Evolutionary conservation across 2,113 vertebrate genomes (phyloP), one percentile per base, ranked within the genome.

Genomic region (Odontesthes bonariensis): DNA sequence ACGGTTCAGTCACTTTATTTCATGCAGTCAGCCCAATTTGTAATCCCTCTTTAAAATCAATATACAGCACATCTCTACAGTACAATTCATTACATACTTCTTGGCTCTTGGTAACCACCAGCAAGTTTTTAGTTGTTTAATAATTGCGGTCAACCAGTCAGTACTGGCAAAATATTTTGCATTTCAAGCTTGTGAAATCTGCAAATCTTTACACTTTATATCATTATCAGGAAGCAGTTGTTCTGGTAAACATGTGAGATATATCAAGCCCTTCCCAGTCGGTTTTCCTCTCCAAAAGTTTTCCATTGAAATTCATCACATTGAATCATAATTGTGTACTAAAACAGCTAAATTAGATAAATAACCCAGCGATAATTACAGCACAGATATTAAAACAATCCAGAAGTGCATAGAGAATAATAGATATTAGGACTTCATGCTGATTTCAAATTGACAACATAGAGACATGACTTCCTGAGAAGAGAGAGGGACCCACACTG

Each of bases 401-500:
- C 22, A 27, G 16, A 67, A 67, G 40, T 4, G 3, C 20, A 0
- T 27, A 13, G 51, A 54, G 53, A 27, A 13, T 54, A 19, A 35
- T 53, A 42, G n/a, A 33, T 3, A 47, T n/a, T 33, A 31, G 16
- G 44, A 57, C 38, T 69, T 69, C 23, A 47, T 9, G 8, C 40
- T 33, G 19, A 69, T 46, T 57, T 69, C 31, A 56, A 13, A 33
- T 4, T 46, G 40, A 69, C 19, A 69, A 20, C 1, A 13, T 20
- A 46, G 8, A 56, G 14, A 69, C 31, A 22, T 9, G 19, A 55
- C 54, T 47, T n/a, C 56, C 27, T 4, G 19, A 11, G 20, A 57
- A 69, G 27, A 46, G 19, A 65, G 59, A 38, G 58, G 23, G 46
- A 57, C 79, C 65, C 52, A 22, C 17, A 20, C 53, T 27, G 72